Percentiles rank a stretch among this genome's conserved stretches.
These are phyloP conservation scores for Lepilemur septentrionalis DNA, from an alignment of 2,797 vertebrate species.

Conservation along the genomic window DNA sequence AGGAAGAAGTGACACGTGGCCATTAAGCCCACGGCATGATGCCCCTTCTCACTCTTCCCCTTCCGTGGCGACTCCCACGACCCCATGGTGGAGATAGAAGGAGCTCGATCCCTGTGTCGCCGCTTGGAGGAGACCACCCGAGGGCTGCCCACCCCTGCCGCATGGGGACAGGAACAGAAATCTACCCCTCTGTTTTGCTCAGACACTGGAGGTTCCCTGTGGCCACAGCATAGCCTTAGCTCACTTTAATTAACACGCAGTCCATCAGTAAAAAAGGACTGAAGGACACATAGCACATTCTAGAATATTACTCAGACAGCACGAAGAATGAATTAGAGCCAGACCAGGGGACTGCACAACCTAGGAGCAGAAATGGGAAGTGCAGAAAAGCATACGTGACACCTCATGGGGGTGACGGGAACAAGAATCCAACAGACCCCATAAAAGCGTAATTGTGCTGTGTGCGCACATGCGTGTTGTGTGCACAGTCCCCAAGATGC, in stretches of 20 bases:
- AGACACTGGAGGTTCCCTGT: not conserved
- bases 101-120: fast-evolving
- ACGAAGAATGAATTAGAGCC: not conserved
- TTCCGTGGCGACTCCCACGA: not conserved
- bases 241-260: not conserved
- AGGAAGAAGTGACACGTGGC: not conserved
- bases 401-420: not conserved
- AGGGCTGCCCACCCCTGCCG: not conserved
- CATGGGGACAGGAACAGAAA: not conserved
- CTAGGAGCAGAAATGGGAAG: fast-evolving
- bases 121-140: not conserved
- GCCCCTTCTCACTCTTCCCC: not conserved
- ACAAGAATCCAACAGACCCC: not conserved
- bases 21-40: not conserved
- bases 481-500: too few relatives aligned
- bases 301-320: not conserved
- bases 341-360: not conserved
- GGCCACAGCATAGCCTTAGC: not conserved
- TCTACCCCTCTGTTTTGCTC: not conserved
- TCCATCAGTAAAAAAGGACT: not conserved
- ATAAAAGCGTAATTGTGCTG: not conserved
- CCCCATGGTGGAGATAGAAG: not conserved
- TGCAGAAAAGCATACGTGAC: fast-evolving
- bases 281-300: not conserved
- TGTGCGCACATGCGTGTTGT: fast-evolving